Evolutionary conservation across 2,888 invertebrate species (phyloP).

Genomic region (Nipponacmea schrenckii): DNA sequence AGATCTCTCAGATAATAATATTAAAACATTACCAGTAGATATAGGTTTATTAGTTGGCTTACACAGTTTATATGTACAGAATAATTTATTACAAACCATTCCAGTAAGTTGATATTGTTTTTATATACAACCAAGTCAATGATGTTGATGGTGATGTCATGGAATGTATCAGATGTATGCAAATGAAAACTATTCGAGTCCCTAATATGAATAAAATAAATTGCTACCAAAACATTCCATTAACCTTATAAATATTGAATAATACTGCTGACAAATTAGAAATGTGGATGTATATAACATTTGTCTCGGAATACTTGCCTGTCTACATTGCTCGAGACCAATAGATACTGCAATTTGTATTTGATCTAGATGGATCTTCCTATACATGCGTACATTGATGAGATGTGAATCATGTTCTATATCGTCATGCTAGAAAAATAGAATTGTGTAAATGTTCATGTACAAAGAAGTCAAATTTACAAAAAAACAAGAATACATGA

Average conservation of each 20-base stretch:
- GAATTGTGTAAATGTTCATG: too few species aligned
- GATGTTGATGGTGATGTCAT: neutral
- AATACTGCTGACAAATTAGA: too few species aligned
- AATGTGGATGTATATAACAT: too few species aligned
- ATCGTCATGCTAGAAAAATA: too few species aligned
- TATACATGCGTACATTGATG: neutral
- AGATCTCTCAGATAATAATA: constrained; percentile 43
- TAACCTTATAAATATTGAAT: too few species aligned
- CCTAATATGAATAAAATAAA: too few species aligned
- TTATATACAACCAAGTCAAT: neutral
- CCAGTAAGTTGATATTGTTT: constrained; percentile 41
- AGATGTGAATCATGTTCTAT: too few species aligned
- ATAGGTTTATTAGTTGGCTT: constrained; percentile 49
- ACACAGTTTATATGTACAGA: constrained; percentile 37
- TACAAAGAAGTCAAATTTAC: too few species aligned
- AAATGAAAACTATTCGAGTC: neutral
- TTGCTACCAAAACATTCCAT: too few species aligned
- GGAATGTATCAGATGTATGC: neutral
- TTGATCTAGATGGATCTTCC: neutral
- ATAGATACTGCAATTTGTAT: neutral
- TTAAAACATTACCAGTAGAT: constrained; percentile 41
- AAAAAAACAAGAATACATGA: too few species aligned
- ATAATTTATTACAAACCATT: constrained; percentile 37
- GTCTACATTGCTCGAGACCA: too few species aligned
- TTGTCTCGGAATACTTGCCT: too few species aligned